A percentile compares a stretch with the other conserved stretches of the same genome.
phyloP scores from a whole-genome alignment of 1,140 invertebrate genomes.

The Leptopilina boulardi region DNA sequence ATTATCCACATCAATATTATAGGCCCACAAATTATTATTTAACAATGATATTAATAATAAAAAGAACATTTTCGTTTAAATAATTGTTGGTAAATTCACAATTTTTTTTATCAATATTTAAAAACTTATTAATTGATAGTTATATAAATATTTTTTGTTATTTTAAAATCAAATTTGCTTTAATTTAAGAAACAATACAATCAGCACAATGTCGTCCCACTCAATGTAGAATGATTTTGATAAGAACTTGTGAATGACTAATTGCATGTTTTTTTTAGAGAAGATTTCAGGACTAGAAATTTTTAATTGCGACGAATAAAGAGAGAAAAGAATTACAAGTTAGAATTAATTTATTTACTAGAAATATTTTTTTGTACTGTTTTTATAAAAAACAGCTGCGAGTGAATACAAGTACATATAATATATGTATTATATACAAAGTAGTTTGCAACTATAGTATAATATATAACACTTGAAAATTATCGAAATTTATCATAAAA shows the following conservation, averaged over 20 bases:
- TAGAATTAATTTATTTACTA: slow-evolving; percentile 10
- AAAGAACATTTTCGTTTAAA: neutral
- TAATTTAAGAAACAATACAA: neutral
- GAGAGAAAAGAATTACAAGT: neutral
- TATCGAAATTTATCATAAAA: neutral
- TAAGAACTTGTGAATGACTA: neutral
- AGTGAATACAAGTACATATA: slow-evolving; percentile 2
- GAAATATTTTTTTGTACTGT: neutral
- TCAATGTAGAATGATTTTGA: neutral
- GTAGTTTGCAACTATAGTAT: neutral
- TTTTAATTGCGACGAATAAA: neutral
- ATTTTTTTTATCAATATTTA: neutral
- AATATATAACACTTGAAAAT: neutral
- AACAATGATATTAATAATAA: neutral
- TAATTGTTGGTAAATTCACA: neutral
- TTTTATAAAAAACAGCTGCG: slow-evolving; percentile 28
- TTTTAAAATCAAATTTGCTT: neutral
- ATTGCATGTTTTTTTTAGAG: slow-evolving; percentile 46
- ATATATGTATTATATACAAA: neutral
- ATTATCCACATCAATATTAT: slow-evolving; percentile 57
- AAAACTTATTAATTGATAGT: too few relatives aligned
- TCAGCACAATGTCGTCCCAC: neutral
- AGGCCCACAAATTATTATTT: slow-evolving; percentile 33
- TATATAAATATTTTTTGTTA: neutral
- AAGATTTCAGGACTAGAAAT: neutral